Evolutionary conservation across 2,888 invertebrate species (phyloP), one percentile per base, ranked within the genome.

Genomic region (Drosophila subquinaria): DNA sequence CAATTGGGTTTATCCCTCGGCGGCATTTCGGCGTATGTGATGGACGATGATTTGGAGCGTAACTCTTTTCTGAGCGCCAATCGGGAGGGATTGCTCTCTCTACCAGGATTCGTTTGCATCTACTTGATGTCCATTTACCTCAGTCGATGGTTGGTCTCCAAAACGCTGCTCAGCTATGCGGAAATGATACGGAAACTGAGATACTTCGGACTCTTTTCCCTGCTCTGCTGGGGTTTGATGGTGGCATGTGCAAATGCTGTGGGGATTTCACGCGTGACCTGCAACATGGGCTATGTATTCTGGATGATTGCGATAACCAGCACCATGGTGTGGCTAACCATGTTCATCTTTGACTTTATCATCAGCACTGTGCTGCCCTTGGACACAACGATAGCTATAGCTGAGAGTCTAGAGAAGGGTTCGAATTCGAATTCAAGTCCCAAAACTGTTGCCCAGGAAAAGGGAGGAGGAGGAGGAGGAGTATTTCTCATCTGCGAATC

Each of bases 31-130:
- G 92, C 95, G 1, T 98, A 96, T 94, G 95, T 97, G 0, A 94
- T 97, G 82, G 90, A 94, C 73, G 73, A 94, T 55, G 90, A 94
- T 57, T 88, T 92, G 3, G 92, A 94, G 1, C 94, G 97, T 68
- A 92, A 93, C 51, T 94, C 94, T 52, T 69, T 98, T 4, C 93
- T 95, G 55, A 94, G 95, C 61, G 97, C 98, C 0, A 99, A 99
- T 93, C 95, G 97, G 63, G 99, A 99, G 93, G 99, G 99, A 0
- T 93, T 99, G 43, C 94, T 95, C n/a, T 98, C 99, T 0, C 94
- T 96, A 43, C 93, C 96, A 0, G 99, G 99, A 1, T 99, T 97
- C 92, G 93, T 98, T 0, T 95, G 96, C 0, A 93, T 99, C 8
- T 98, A 97, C 92, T 94, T 98, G 61, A 94, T 95, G 75, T 95